Evolutionary conservation across 2,888 invertebrate genomes (phyloP).

Genomic region (Netelia inedita): DNA sequence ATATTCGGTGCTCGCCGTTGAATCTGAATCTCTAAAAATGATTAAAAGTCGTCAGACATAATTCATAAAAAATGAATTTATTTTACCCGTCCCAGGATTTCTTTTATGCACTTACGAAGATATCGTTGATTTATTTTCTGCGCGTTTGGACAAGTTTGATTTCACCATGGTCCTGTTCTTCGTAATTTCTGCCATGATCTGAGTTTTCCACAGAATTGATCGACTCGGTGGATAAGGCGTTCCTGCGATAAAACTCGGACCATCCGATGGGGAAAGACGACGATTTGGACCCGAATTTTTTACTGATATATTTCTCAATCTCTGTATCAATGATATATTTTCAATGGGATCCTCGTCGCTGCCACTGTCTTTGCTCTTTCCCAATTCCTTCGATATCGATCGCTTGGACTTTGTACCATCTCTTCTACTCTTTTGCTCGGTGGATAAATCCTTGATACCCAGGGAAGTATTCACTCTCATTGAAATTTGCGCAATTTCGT

Average conservation of each 20-base stretch:
- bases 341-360: slow-evolving; percentile 57
- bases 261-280: slow-evolving; percentile 12
- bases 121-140: background rate
- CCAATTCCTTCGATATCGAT: background rate
- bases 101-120: slow-evolving; percentile 31
- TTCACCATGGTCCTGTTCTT: slow-evolving; percentile 11
- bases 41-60: background rate
- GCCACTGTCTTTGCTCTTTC: background rate
- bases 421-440: background rate
- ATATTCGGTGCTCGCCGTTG: slow-evolving; percentile 35
- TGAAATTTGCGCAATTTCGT: slow-evolving; percentile 39
- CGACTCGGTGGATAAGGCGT: slow-evolving; percentile 77
- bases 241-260: slow-evolving; percentile 72
- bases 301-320: slow-evolving; percentile 71
- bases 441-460: background rate
- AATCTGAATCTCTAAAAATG: slow-evolving; percentile 35
- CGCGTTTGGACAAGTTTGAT: background rate
- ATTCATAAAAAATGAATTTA: background rate
- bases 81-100: background rate
- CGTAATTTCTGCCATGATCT: slow-evolving; percentile 60
- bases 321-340: slow-evolving; percentile 71
- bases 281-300: slow-evolving; percentile 17
- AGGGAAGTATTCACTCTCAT: slow-evolving; percentile 65
- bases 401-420: background rate
- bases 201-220: slow-evolving; percentile 74